Conservation (phyloP, 2,113 vertebrate species). For the Ptyas mucosa region DNA sequence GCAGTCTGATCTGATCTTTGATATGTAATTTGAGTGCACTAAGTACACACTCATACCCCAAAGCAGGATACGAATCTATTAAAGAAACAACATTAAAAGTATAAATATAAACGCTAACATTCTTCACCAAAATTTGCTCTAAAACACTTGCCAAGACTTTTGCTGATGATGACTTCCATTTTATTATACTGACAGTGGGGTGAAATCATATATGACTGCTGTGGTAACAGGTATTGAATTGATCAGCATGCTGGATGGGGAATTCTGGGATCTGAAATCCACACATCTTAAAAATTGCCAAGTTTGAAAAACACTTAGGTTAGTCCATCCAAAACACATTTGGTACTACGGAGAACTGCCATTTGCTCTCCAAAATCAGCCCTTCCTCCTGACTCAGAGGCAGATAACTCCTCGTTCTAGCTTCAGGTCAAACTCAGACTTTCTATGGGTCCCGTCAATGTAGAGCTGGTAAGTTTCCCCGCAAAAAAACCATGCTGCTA, state of each 20-base stretch:
- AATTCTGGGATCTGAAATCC: neutral
- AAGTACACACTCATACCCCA: neutral
- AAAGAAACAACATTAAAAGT: neutral
- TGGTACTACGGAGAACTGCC: neutral
- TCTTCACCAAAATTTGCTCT: neutral
- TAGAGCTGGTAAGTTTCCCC: neutral
- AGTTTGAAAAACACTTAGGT: neutral
- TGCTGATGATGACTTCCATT: neutral
- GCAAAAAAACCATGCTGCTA: neutral
- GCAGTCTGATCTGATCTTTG: neutral
- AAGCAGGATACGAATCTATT: neutral
- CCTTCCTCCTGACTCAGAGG: neutral
- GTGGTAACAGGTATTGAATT: neutral
- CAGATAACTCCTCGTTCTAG: neutral
- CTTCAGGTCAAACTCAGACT: neutral
- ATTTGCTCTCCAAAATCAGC: neutral
- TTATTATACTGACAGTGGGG: neutral
- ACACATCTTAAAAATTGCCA: neutral
- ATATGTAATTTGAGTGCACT: neutral
- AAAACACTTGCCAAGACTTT: neutral
- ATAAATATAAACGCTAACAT: neutral
- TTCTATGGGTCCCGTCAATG: neutral
- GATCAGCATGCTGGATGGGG: neutral
- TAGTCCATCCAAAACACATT: neutral
- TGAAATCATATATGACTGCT: neutral